Base-by-base conservation (phyloP, 2,797 vertebrate genomes). In the Tokudaia muenninki region DNA sequence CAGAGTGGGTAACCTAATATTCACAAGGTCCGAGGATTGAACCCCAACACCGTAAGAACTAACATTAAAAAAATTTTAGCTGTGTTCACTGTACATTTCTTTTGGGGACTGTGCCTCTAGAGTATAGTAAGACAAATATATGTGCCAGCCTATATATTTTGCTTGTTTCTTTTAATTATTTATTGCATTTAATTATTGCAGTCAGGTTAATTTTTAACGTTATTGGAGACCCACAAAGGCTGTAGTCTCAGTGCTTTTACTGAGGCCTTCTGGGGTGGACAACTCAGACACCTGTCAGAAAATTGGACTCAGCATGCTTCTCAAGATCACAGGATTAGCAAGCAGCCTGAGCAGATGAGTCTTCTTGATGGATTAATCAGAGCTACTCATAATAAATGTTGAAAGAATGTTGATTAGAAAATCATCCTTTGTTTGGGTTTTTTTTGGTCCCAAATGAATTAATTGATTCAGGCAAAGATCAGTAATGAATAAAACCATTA, bases 301-400 rank as follows among this genome's bases (percentile, higher is more conserved):
- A 79, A 63, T 21, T 34, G 67, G 24, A 47, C 37, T 82, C 59
- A n/a, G 41, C 21, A 9, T 52, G 34, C 61, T 61, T 61, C 13
- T 55, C 5, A 22, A 52, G 70, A 55, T 63, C 67, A 78, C 24
- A 29, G n/a, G 67, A 22, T 78, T 52, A 74, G 52, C 61, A 87
- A 63, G 83, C 37, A 88, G n/a, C 87, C 44, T 22, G 7, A 41
- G 65, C 41, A 24, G 26, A 65, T 63, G 17, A 84, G 34, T 44
- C 57, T 92, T 92, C 59, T 89, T 47, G 31, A 4, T 67, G 83
- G 57, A 61, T 70, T 67, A 74, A 84, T 84, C 31, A 52, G 52
- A 92, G 72, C n/a, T 80, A 67, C 50, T 50, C 44, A 86, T 86
- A 86, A 84, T 75, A 75, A 72, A 89, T 59, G 21, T 77, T 95